Percentiles rank a stretch among this genome's conserved stretches.
Evolutionary conservation across 2,797 vertebrate genomes (phyloP).

Genomic region (Clarias platycephalus): DNA sequence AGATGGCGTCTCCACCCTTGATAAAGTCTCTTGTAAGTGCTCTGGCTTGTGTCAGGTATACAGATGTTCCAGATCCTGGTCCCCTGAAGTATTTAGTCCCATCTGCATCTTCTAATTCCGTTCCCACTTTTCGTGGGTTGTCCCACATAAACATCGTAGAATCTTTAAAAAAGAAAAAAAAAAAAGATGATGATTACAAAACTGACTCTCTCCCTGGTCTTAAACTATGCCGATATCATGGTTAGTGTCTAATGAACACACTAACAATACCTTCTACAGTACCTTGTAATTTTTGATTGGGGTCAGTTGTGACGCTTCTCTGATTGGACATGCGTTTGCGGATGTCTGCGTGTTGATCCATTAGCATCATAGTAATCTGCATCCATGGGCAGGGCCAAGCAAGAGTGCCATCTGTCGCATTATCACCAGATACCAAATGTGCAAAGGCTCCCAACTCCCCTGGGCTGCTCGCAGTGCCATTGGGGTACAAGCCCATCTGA

Average conservation of each 20-base stretch:
- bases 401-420: slow-evolving; percentile 71
- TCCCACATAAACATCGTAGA: slow-evolving; percentile 76
- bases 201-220: neutral
- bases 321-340: slow-evolving; percentile 88
- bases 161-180: slow-evolving; percentile 46
- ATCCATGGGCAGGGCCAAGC: slow-evolving; percentile 81
- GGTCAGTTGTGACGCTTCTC: slow-evolving; percentile 87
- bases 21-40: slow-evolving; percentile 85
- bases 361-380: slow-evolving; percentile 87
- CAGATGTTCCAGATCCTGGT: slow-evolving; percentile 68
- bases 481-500: slow-evolving; percentile 77
- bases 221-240: neutral
- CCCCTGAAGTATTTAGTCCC: slow-evolving; percentile 79
- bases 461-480: slow-evolving; percentile 43
- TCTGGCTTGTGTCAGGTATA: slow-evolving; percentile 81
- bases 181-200: neutral
- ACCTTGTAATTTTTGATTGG: slow-evolving; percentile 60
- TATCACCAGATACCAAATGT: slow-evolving; percentile 77
- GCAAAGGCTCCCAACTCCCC: slow-evolving; percentile 76
- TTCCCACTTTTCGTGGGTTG: slow-evolving; percentile 82
- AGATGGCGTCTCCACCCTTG: slow-evolving; percentile 82
- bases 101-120: slow-evolving; percentile 65
- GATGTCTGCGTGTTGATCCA: slow-evolving; percentile 90
- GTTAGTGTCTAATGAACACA: neutral
- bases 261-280: slow-evolving; percentile 49